Evolutionary conservation across 2,797 vertebrate genomes (phyloP), one percentile per base, ranked within the genome.

Genomic region (Chloroceryle amazona): DNA sequence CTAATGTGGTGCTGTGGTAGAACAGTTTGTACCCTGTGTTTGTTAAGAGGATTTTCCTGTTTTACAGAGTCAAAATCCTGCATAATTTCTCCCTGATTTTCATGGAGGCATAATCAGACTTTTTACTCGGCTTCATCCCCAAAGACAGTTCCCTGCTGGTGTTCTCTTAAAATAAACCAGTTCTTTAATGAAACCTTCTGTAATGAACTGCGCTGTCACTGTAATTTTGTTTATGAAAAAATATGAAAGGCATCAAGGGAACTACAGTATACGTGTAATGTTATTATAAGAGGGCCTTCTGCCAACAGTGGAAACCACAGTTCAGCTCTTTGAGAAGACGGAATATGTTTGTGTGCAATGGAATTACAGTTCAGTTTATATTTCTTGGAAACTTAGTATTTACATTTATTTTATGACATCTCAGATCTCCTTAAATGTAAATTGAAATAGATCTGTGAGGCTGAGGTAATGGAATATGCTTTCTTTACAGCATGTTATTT

Each of bases 81-180:
- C 72, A 95, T 89, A 97, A 97, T 97, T 98, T 98, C 78, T 92
- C 52, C 41, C 71, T 96, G 68, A 93, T 95, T 92, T 96, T 94
- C 31, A 8, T 57, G 37, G 81, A 93, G 52, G 74, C 71, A 67
- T 96, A 93, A 96, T 95, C 90, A 95, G 81, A n/a, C 55, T 81
- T 92, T 87, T 82, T 16, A 82, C 78, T 85, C 1, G 0, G 10
- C 49, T 95, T 14, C 68, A 81, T 96, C 96, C 94, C 96, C 1
- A 5, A 94, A 93, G 95, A 96, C 85, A 88, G 91, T 68, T 94
- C 81, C 90, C 86, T 90, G 94, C 71, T 93, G 90, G 93, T 96
- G 89, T 67, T 94, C 82, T 97, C 90, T 96, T 95, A 78, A 84
- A 97, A 94, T 97, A 86, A 96, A 92, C 82, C 81, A 70, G 67